phyloP scores from a whole-genome alignment of 2,888 invertebrate species.

The Diploptera punctata region DNA sequence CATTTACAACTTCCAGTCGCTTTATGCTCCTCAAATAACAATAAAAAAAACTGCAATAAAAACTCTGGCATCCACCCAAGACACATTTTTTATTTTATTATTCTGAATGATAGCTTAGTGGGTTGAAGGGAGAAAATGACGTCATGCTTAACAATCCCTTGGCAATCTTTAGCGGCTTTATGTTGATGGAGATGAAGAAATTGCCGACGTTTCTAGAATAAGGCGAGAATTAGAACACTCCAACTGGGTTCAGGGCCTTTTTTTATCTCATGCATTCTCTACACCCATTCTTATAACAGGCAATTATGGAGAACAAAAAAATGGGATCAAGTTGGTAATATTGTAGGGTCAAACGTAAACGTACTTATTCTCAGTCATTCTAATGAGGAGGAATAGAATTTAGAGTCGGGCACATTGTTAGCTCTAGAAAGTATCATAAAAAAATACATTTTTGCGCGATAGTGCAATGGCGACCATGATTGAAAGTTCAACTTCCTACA shows the following conservation, averaged over 20 bases:
- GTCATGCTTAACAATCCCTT: slow-evolving; percentile 20
- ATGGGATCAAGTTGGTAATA: too few relatives aligned
- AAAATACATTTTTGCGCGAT: too few relatives aligned
- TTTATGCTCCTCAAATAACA: slow-evolving; percentile 19
- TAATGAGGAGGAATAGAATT: too few relatives aligned
- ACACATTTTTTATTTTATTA: slow-evolving; percentile 14
- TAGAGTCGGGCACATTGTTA: too few relatives aligned
- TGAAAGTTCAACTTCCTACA: too few relatives aligned
- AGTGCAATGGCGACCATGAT: too few relatives aligned
- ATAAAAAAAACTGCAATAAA: slow-evolving; percentile 28
- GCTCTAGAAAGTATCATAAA: too few relatives aligned
- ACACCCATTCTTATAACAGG: too few relatives aligned
- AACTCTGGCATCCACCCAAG: slow-evolving; percentile 11
- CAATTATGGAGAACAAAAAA: too few relatives aligned
- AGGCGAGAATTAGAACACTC: background rate
- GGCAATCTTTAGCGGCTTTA: background rate
- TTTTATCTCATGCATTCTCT: too few relatives aligned
- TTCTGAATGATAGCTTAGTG: slow-evolving; percentile 1
- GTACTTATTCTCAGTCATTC: too few relatives aligned
- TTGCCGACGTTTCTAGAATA: background rate
- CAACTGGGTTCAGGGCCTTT: background rate
- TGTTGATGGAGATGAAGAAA: slow-evolving; percentile 14
- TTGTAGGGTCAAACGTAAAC: too few relatives aligned
- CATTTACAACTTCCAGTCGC: slow-evolving; percentile 25
- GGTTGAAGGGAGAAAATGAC: slow-evolving; percentile 11